Evolutionary conservation across 2,888 invertebrate genomes (phyloP).

Genomic region (Lissocephala sabroskyi): DNA sequence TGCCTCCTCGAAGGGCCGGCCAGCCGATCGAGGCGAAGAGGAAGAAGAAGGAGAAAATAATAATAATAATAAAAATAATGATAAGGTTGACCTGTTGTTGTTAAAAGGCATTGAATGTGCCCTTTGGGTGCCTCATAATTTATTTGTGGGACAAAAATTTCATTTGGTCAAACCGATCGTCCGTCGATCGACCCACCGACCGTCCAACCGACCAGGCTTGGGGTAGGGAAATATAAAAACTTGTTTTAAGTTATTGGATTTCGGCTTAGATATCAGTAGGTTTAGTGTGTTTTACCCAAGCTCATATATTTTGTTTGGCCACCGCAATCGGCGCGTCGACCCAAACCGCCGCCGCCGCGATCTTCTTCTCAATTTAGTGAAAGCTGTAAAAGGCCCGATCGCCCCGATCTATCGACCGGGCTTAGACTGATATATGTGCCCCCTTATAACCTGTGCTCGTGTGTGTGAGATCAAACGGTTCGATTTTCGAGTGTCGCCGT

Average conservation of each 20-base stretch:
- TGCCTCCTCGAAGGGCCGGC: constrained; percentile 19
- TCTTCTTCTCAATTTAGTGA: too few relatives aligned
- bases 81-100: constrained; percentile 68
- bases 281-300: background rate
- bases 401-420: constrained; percentile 32
- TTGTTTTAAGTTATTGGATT: constrained; percentile 55
- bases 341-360: too few relatives aligned
- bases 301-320: constrained; percentile 21
- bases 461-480: constrained; percentile 30
- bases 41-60: constrained; percentile 43
- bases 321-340: constrained; percentile 31
- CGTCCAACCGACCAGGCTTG: too few relatives aligned
- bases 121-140: constrained; percentile 67
- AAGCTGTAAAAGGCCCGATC: constrained; percentile 53
- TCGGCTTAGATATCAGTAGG: constrained; percentile 25
- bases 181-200: too few relatives aligned
- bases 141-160: constrained; percentile 59
- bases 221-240: too few relatives aligned
- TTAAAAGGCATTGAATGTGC: constrained; percentile 68
- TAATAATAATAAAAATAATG: constrained; percentile 67
- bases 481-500: constrained; percentile 60
- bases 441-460: constrained; percentile 12
- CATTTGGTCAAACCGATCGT: background rate
- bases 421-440: constrained; percentile 37
- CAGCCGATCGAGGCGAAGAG: background rate